Base-by-base conservation (phyloP, 30 jellyfish, hydroid and myxozoan species). In the Nemopilema nomurai region DNA sequence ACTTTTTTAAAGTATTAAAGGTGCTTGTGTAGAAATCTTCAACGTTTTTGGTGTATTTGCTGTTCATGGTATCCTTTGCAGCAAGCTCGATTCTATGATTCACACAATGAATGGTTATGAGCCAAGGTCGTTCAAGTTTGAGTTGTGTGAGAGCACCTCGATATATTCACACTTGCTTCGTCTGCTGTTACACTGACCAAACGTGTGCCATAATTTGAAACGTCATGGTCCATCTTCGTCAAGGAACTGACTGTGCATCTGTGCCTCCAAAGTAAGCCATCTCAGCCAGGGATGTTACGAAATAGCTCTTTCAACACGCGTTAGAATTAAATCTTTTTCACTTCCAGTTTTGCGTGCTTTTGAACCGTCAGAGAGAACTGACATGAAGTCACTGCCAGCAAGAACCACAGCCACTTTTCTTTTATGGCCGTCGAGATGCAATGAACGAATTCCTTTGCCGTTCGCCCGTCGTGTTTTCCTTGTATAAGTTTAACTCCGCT, bases 111-210 rank as follows among this genome's bases (percentile, higher is more conserved):
- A 66, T 81, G 18, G 84, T 81, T 81, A 81, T 31, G 74, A 66
- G 90, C 90, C 90, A 81, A 13, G 77, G 71, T 31, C 90, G 21
- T 28, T 81, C 73, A 33, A 22, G 50, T 69, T 72, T 66, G 75
- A 81, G 67, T 41, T 66, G 84, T 8, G 90, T 65, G 81, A 81
- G 77, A 27, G 67, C 77, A 23, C 90, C 90, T 68, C 68, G 65
- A 51, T 51, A 51, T 67, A 49, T 81, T 81, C 71, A 66, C 90
- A 65, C 68, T 23, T 24, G 86, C 90, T 4, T 86, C 87, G 26
- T 51, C 86, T 33, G 84, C 86, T 33, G 90, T 81, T 66, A 65
- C 84, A 65, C 81, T 51, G 84, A 81, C 86, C 90, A 81, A 68
- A 24, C 74, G 16, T 33, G 62, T 29, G 8, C 75, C 62, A 68